A percentile compares a stretch with the other conserved stretches of the same genome.
Conservation (phyloP, 37 sponge, comb jelly and placozoan species). For the Corticium candelabrum region DNA sequence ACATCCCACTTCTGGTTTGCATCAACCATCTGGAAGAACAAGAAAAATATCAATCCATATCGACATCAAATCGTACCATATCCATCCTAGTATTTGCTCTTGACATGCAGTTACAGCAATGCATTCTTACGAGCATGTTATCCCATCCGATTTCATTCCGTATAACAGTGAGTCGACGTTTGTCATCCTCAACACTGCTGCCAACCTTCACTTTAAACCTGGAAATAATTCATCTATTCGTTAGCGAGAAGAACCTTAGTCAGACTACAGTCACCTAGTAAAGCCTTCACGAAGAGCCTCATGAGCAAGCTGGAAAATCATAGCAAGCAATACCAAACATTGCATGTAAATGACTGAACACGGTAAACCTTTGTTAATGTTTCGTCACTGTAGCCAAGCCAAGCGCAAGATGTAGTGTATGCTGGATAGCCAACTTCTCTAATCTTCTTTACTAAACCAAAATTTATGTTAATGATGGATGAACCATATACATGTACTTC, state of each 20-base stretch:
- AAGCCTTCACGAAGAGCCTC: constrained; percentile 55
- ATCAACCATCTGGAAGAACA: constrained; percentile 13
- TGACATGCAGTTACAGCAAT: constrained; percentile 37
- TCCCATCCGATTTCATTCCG: constrained; percentile 63
- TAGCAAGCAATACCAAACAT: neutral
- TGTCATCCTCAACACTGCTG: constrained; percentile 46
- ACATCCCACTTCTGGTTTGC: constrained; percentile 74
- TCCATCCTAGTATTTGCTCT: neutral
- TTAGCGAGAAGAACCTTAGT: no score
- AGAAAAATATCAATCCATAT: neutral
- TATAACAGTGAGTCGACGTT: constrained; percentile 42
- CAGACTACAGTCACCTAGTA: no score
- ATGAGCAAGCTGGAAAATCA: constrained; percentile 1
- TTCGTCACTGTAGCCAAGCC: constrained; percentile 82
- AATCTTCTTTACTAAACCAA: no score
- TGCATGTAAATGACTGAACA: neutral
- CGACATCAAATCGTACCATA: neutral
- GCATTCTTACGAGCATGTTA: constrained; percentile 36
- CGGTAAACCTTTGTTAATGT: constrained; percentile 26
- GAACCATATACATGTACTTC: no score
- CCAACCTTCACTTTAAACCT: constrained; percentile 92
- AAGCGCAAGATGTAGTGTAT: constrained; percentile 77
- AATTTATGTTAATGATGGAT: no score
- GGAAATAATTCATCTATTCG: no score
- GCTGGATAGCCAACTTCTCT: constrained; percentile 66